Evolutionary conservation across 2,888 invertebrate species (phyloP).

Genomic region (Apantesis nais): DNA sequence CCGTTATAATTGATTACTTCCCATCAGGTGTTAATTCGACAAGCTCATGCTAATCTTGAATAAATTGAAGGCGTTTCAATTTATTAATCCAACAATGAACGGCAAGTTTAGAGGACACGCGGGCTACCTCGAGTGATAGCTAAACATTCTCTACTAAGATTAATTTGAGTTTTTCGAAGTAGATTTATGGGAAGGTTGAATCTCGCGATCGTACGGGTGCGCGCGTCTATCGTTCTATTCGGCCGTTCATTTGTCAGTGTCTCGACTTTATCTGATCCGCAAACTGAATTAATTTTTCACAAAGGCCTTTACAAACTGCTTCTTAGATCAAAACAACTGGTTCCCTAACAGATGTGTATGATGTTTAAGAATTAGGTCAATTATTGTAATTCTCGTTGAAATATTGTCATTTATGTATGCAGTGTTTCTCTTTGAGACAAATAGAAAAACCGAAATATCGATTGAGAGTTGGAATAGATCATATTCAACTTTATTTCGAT

Average conservation of each 20-base stretch:
- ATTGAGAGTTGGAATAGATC: not conserved
- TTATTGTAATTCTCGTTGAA: not conserved
- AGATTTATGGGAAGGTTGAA: constrained; percentile 70
- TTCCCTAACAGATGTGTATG: constrained; percentile 39
- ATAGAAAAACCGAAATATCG: not conserved
- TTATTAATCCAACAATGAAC: constrained; percentile 39
- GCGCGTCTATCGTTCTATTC: constrained; percentile 62
- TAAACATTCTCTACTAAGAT: constrained; percentile 62
- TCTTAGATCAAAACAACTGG: constrained; percentile 34
- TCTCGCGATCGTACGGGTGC: constrained; percentile 63
- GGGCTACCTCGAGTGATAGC: constrained; percentile 52
- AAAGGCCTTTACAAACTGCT: constrained; percentile 44
- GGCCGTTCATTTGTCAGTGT: constrained; percentile 74
- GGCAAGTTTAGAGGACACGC: constrained; percentile 28
- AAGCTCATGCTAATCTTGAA: constrained; percentile 26
- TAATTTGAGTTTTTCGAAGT: constrained; percentile 76
- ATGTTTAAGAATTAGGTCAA: constrained; percentile 9
- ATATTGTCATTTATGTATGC: not conserved
- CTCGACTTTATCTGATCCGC: constrained; percentile 66
- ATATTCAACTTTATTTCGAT: not conserved
- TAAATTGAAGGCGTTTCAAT: constrained; percentile 37
- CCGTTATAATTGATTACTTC: constrained; percentile 8
- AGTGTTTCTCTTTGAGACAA: not conserved
- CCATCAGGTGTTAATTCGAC: constrained; percentile 13
- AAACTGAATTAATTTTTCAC: constrained; percentile 68